phyloP scores from a whole-genome alignment of 2,113 vertebrate genomes.

The Eclectus roratus region DNA sequence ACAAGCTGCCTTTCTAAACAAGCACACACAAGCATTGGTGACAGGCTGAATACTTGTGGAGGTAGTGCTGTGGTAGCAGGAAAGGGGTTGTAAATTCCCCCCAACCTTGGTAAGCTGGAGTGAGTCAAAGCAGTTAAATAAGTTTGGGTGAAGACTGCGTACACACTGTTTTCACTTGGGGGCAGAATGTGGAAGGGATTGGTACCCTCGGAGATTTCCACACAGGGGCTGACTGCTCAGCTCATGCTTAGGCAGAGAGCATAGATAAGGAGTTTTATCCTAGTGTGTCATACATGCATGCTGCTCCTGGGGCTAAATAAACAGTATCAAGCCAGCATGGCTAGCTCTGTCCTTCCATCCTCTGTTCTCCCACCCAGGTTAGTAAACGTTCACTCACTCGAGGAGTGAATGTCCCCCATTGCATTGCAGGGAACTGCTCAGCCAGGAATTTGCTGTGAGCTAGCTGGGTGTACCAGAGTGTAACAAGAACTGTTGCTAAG shows the following conservation, averaged over 20 bases:
- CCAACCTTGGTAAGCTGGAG: accelerated
- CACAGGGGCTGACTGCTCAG: neutral
- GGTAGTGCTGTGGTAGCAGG: neutral
- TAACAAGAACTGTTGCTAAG: neutral
- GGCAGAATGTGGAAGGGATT: neutral
- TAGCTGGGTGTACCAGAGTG: neutral
- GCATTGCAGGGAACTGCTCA: neutral
- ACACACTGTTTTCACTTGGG: neutral
- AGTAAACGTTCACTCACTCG: neutral
- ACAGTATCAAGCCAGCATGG: neutral
- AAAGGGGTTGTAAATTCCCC: neutral
- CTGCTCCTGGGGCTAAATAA: neutral
- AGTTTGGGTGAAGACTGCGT: neutral
- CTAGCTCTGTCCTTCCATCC: neutral
- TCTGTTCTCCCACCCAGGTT: neutral
- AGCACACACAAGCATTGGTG: accelerated
- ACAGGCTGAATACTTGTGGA: neutral
- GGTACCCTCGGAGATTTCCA: neutral
- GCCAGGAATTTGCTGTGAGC: neutral
- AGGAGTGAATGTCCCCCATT: neutral
- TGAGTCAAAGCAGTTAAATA: neutral
- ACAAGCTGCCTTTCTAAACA: neutral
- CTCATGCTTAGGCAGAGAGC: neutral
- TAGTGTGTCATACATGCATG: accelerated
- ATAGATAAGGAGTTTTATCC: neutral